Evolutionary conservation across 1,140 invertebrate genomes (phyloP), one percentile per base, ranked within the genome.

Genomic region (Drosophila pallidifrons): DNA sequence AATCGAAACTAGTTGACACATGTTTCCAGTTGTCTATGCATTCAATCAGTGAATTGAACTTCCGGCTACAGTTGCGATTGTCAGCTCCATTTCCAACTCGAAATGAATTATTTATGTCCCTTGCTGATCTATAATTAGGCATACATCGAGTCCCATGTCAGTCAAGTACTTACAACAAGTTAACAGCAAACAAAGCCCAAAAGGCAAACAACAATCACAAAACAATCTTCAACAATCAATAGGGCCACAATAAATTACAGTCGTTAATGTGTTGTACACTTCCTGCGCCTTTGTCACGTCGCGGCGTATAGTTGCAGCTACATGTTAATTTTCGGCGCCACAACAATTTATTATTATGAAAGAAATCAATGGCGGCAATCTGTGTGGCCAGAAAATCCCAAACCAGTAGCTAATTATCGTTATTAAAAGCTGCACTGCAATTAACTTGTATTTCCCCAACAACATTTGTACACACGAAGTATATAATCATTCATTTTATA

Each of bases 301-400:
- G 13, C 13, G 32, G 16, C 25, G 13, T 47, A 16, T 47, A 16
- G 13, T 52, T 46, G 57, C 73, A 64, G 43, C 25, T 41, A 68
- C 85, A 88, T 88, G 85, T 78, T 89, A 89, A 89, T 88, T 88
- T 81, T 71, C 65, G 70, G 66, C 66, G 49, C 63, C 64, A 49
- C 72, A 80, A 73, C 70, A 78, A 89, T 81, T 88, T 85, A 88
- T 88, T 83, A 79, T 81, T 89, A 70, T 68, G 77, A 70, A 83
- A 67, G 28, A 81, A 88, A 75, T 83, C 77, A 77, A 75, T 67
- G 73, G 30, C 43, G 49, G 58, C 65, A 74, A 71, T 79, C 60
- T 63, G 25, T 51, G 58, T 47, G 38, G 70, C 38, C 71, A 66
- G n/a, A 32, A 55, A 49, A 30, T 54, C 38, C 43, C 72, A 49